These are phyloP conservation scores for Carabus problematicus DNA, from an alignment of 2,888 invertebrate species.

Conservation along the genomic window DNA sequence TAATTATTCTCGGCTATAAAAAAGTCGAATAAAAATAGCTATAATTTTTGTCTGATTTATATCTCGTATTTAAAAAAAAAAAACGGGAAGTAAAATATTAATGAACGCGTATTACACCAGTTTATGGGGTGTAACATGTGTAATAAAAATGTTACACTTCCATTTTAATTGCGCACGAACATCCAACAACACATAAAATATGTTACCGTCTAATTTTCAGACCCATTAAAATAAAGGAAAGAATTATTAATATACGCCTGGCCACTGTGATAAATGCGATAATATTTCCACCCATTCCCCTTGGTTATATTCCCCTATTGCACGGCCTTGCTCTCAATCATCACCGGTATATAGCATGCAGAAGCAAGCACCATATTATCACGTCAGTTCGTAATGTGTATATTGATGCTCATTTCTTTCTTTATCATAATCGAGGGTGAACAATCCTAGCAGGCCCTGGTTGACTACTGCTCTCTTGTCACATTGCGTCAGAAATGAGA, in stretches of 20 bases:
- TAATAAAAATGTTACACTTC: too few relatives aligned
- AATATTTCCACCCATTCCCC: not conserved
- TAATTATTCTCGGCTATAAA: too few relatives aligned
- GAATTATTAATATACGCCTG: not conserved
- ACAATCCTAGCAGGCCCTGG: conserved; percentile 14
- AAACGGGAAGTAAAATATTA: too few relatives aligned
- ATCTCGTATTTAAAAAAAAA: too few relatives aligned
- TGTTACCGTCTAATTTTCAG: too few relatives aligned
- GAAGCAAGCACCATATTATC: conserved; percentile 3
- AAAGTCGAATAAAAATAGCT: too few relatives aligned
- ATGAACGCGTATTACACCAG: too few relatives aligned
- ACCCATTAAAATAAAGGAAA: not conserved
- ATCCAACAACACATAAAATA: too few relatives aligned
- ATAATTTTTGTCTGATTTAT: too few relatives aligned
- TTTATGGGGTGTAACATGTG: too few relatives aligned
- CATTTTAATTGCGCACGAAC: too few relatives aligned
- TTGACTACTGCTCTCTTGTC: not conserved
- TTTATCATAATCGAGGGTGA: conserved; percentile 26
- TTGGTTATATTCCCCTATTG: not conserved
- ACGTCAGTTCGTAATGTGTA: conserved; percentile 22
- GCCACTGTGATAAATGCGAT: not conserved
- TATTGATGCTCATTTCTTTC: conserved; percentile 34
- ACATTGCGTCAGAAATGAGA: not conserved
- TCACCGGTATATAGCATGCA: not conserved
- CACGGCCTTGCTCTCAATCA: not conserved